phyloP scores from a whole-genome alignment of 2,797 vertebrate genomes.

The Pagetopsis macropterus region DNA sequence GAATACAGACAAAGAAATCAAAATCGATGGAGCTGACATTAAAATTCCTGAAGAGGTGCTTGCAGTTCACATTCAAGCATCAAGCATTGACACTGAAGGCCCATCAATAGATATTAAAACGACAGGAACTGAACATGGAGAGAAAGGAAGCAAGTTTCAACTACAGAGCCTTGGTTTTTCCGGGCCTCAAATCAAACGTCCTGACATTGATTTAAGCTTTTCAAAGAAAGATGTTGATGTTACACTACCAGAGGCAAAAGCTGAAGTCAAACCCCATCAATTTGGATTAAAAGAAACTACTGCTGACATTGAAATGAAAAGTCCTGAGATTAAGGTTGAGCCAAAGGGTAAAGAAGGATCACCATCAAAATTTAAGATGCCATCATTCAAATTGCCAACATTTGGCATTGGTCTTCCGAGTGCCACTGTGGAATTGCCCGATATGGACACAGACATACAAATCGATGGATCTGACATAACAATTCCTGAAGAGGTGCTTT shows the following conservation, averaged over 20 bases:
- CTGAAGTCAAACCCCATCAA: slow-evolving; percentile 21
- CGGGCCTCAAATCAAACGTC: neutral
- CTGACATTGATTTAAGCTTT: slow-evolving; percentile 34
- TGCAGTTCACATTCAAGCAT: neutral
- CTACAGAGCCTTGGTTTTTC: rapidly evolving
- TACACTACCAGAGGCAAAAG: slow-evolving; percentile 28
- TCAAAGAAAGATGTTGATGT: slow-evolving; percentile 31
- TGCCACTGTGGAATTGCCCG: slow-evolving; percentile 35
- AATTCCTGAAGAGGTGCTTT: slow-evolving; percentile 15
- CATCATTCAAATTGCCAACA: slow-evolving; percentile 26
- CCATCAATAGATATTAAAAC: slow-evolving; percentile 25
- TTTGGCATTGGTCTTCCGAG: slow-evolving; percentile 24
- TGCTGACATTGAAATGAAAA: slow-evolving; percentile 32
- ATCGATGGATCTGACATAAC: slow-evolving; percentile 5
- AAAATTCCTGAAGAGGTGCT: neutral
- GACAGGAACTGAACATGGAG: slow-evolving; percentile 10
- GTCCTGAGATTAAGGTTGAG: slow-evolving; percentile 16
- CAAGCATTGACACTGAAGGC: neutral
- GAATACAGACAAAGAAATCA: slow-evolving; percentile 25
- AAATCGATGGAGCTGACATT: slow-evolving; percentile 21
- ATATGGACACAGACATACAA: slow-evolving; percentile 4
- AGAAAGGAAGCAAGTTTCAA: slow-evolving; percentile 16
- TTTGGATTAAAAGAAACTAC: slow-evolving; percentile 36
- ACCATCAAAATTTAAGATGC: slow-evolving; percentile 39
- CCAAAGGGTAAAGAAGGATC: slow-evolving; percentile 4